phyloP scores from a whole-genome alignment of 2,797 vertebrate genomes.

The Microctenopoma lineatum region DNA sequence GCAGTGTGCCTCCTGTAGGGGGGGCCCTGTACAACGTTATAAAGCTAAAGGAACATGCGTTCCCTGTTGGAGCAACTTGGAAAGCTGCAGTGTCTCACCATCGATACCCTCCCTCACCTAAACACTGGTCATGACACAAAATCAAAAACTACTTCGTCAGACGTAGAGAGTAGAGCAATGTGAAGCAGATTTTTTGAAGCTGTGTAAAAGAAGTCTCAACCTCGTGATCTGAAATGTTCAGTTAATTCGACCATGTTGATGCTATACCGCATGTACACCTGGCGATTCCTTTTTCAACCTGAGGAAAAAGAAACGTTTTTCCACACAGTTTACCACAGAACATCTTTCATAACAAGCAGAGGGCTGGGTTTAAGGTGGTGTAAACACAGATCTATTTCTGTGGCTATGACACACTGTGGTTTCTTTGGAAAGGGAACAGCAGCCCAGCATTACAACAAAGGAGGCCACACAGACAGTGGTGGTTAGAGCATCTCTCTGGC shows the following conservation, averaged over 20 bases:
- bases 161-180: constrained; percentile 12
- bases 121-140: constrained; percentile 23
- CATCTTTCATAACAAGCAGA: constrained; percentile 83
- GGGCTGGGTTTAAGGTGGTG: constrained; percentile 79
- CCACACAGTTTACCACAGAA: constrained; percentile 75
- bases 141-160: constrained; percentile 12
- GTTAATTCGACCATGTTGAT: constrained; percentile 48
- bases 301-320: constrained; percentile 74
- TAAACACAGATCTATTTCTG: constrained; percentile 84
- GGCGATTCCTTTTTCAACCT: constrained; percentile 70
- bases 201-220: constrained; percentile 34
- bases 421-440: constrained; percentile 81
- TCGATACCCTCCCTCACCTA: constrained; percentile 12
- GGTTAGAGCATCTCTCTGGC: constrained; percentile 72
- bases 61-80: constrained; percentile 5
- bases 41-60: neutral
- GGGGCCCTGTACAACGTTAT: constrained; percentile 75
- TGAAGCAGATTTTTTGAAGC: constrained; percentile 22
- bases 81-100: constrained; percentile 25
- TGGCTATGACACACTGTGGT: constrained; percentile 82
- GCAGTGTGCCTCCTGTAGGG: constrained; percentile 66
- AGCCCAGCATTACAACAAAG: constrained; percentile 79
- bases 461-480: constrained; percentile 82
- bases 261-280: constrained; percentile 61
- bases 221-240: constrained; percentile 25